phyloP scores from a whole-genome alignment of 2,888 invertebrate species.

The Nasonia oneida region DNA sequence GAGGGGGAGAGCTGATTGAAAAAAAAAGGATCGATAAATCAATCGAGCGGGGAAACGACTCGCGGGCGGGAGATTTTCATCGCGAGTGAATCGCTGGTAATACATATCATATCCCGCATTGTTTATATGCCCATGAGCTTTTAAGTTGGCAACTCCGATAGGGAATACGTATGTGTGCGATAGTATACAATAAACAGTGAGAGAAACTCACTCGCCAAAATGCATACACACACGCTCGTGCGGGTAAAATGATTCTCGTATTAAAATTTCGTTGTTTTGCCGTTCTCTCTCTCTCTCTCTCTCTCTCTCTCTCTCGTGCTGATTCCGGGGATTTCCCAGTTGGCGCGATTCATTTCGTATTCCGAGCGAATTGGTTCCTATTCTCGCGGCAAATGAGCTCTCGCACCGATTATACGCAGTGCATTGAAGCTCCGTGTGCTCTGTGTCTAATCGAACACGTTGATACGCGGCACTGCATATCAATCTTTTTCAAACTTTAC shows the following conservation, averaged over 20 bases:
- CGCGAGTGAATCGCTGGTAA: conserved; percentile 4
- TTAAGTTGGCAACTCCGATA: background rate
- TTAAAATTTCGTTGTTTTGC: conserved; percentile 31
- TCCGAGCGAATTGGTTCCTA: conserved; percentile 7
- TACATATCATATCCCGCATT: conserved; percentile 11
- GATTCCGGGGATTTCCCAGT: conserved; percentile 6
- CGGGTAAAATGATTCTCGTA: conserved; percentile 3
- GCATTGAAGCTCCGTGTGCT: background rate
- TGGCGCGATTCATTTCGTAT: conserved; percentile 32
- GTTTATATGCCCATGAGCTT: conserved; percentile 16
- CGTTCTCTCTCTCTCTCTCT: background rate
- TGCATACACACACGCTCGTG: background rate
- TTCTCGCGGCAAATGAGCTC: conserved; percentile 16
- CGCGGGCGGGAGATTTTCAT: conserved; percentile 3
- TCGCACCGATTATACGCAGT: conserved; percentile 14
- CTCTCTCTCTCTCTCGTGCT: background rate
- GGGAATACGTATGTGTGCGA: background rate
- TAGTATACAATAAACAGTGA: background rate
- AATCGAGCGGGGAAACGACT: background rate
- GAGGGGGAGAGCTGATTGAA: background rate
- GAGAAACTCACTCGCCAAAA: background rate
- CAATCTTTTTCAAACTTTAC: background rate
- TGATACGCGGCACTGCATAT: background rate
- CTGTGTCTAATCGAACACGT: background rate
- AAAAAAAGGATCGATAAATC: conserved; percentile 5